Conservation (phyloP, 2,888 invertebrate species). For the Zygaena filipendulae region DNA sequence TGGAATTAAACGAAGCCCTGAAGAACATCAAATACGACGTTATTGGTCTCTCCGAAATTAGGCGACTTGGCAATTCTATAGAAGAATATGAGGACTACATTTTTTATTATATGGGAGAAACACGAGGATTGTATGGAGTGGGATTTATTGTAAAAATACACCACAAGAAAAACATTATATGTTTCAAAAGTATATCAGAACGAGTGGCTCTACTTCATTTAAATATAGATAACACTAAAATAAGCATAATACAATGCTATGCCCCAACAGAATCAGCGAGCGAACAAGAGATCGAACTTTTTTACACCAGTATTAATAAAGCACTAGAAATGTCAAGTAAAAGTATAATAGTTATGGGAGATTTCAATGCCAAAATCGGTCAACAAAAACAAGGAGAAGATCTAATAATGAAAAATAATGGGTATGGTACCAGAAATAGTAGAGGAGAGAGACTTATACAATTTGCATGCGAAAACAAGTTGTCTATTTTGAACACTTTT, state of each 20-base stretch:
- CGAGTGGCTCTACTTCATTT: constrained; percentile 1
- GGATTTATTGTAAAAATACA: background rate
- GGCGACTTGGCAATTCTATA: constrained; percentile 7
- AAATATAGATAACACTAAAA: background rate
- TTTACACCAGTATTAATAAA: background rate
- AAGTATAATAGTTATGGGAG: constrained; percentile 14
- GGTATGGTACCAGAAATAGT: too few species aligned
- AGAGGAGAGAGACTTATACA: too few species aligned
- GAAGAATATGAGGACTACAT: constrained; percentile 10
- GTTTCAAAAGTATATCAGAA: constrained; percentile 1
- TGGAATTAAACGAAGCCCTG: constrained; percentile 13
- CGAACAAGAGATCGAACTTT: background rate
- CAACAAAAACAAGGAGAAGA: too few species aligned
- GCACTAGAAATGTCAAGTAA: constrained; percentile 2
- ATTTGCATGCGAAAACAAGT: too few species aligned
- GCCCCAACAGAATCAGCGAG: background rate
- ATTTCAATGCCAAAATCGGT: too few species aligned
- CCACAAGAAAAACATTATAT: background rate
- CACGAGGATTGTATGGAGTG: constrained; percentile 1
- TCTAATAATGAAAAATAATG: too few species aligned
- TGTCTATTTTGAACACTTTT: too few species aligned
- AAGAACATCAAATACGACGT: constrained; percentile 10
- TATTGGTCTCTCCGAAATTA: constrained; percentile 11
- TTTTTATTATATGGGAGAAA: constrained; percentile 8
- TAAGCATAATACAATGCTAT: constrained; percentile 1